Base-by-base conservation (phyloP, 2,888 invertebrate genomes). In the Apodemia hepburni region DNA sequence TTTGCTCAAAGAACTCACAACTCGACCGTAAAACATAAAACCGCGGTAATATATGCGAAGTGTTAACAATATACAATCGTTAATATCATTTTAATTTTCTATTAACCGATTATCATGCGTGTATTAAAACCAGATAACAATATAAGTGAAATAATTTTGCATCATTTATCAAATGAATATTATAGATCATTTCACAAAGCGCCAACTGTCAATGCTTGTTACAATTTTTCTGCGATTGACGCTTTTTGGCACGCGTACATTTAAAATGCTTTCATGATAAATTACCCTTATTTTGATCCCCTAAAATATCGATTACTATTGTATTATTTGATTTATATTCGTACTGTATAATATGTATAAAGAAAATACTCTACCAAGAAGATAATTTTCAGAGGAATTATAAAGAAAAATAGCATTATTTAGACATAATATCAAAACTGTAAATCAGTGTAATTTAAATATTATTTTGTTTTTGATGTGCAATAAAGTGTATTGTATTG, bases 251-350 rank as follows among this genome's bases (percentile, higher is more conserved):
- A 84, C 87, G 87, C 82, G 83, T 79, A 72, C 58, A 70, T 79
- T 82, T 80, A 22, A 51, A 84, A 82, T 87, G 75, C 81, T 77
- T 75, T 78, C 77, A 79, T 78, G 82, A 86, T 88, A 87, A 87
- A 87, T 85, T 82, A 72, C 75, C 73, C 72, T 76, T 78, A 78
- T 85, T 82, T 83, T 79, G 80, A 79, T 78, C 82, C 84, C 80
- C 78, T 79, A 74, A 38, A 71, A 78, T 76, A 81, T 81, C 83
- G 81, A 82, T 83, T 81, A 77, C 78, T 75, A 81, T 80, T 79
- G 74, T 73, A 76, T 70, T 68, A 69, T 68, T 76, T 88, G 89
- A 91, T 91, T 91, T 91, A 90, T 85, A 79, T 80, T 82, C 84
- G 80, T 72, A 71, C 74, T 66, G 70, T 70, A 70, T 66, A 68